Evolutionary conservation across 2,797 vertebrate genomes (phyloP).

Genomic region (Enteromius viviparus): DNA sequence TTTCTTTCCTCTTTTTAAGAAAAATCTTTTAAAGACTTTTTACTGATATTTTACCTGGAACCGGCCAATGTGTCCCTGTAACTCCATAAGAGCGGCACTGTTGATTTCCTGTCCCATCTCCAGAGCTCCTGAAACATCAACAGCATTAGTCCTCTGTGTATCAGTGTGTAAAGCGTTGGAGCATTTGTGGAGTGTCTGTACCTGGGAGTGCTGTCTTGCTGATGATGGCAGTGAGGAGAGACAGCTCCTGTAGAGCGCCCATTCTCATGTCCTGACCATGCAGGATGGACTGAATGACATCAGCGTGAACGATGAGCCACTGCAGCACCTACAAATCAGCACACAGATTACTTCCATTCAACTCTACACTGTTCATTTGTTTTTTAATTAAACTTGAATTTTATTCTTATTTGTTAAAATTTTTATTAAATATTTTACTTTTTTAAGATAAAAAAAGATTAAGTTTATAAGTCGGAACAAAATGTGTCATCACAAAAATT

Average conservation of each 20-base stretch:
- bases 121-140: conserved; percentile 77
- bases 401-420: too few relatives aligned
- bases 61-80: conserved; percentile 91
- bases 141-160: background rate
- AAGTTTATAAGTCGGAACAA: background rate
- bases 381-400: too few relatives aligned
- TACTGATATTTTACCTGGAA: conserved; percentile 87
- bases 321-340: conserved; percentile 85
- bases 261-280: conserved; percentile 89
- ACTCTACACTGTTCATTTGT: background rate
- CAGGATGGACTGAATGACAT: conserved; percentile 92
- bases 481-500: background rate
- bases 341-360: conserved; percentile 21
- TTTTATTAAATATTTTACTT: background rate
- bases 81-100: conserved; percentile 87
- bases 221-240: conserved; percentile 92
- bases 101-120: conserved; percentile 86
- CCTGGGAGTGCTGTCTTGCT: conserved; percentile 97
- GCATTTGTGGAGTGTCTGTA: conserved; percentile 57
- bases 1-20: background rate
- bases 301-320: conserved; percentile 93
- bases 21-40: background rate
- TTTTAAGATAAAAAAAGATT: background rate
- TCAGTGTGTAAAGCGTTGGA: background rate
- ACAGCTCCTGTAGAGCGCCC: conserved; percentile 90